A percentile compares a stretch with the other conserved stretches of the same genome.
Evolutionary conservation across 2,888 invertebrate species (phyloP).

Genomic region (Lasioglossum figueresi): DNA sequence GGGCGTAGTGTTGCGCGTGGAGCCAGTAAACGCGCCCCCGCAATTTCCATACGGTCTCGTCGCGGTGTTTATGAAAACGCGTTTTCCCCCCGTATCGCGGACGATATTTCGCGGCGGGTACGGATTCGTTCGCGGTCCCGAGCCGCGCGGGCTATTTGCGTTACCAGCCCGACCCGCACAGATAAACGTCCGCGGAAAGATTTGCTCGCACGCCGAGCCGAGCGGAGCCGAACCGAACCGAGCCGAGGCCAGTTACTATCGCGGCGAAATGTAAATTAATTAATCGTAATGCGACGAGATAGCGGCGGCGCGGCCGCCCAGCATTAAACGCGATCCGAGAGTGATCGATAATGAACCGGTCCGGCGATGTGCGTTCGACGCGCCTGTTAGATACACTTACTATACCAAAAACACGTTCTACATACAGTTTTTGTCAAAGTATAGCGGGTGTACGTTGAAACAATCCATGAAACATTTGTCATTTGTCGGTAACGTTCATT

Average conservation of each 20-base stretch:
- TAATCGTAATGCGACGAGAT: conserved; percentile 16
- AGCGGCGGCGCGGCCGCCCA: neutral
- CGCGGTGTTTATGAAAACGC: conserved; percentile 45
- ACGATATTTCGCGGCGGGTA: conserved; percentile 25
- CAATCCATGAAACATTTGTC: too few species aligned
- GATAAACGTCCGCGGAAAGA: conserved; percentile 26
- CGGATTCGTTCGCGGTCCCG: neutral
- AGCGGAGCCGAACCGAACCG: neutral
- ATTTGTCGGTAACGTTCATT: too few species aligned
- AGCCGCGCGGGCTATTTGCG: conserved; percentile 23
- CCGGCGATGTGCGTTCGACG: neutral
- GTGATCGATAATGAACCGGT: conserved; percentile 22
- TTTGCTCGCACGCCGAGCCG: conserved; percentile 1
- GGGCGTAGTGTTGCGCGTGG: conserved; percentile 22
- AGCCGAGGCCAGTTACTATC: neutral
- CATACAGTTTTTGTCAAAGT: neutral
- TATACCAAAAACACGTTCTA: neutral
- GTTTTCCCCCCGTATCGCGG: conserved; percentile 4
- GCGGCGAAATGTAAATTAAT: conserved; percentile 22
- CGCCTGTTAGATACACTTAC: neutral
- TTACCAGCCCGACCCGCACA: conserved; percentile 3
- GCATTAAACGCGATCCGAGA: neutral
- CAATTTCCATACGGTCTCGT: conserved; percentile 26
- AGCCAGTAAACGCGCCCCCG: conserved; percentile 27
- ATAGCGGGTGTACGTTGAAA: too few species aligned